Conservation (phyloP, 2,113 vertebrate species). For the Urocynchramus pylzowi region DNA sequence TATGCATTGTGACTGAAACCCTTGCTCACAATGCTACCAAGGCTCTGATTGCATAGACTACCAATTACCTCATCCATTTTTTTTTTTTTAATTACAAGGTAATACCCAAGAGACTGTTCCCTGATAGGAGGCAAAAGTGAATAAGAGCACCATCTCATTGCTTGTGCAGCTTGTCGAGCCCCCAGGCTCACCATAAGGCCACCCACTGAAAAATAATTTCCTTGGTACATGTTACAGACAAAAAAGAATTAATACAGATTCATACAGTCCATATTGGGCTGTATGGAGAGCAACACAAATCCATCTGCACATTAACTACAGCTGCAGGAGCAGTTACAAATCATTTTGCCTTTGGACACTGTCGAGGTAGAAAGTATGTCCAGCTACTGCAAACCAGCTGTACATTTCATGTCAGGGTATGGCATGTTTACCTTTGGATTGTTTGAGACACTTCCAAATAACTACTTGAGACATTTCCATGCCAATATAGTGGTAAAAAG, state of each 20-base stretch:
- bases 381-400: neutral
- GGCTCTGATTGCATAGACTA: neutral
- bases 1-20: neutral
- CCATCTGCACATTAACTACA: neutral
- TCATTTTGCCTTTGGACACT: neutral
- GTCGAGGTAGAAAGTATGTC: neutral
- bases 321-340: neutral
- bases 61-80: neutral
- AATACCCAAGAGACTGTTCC: neutral
- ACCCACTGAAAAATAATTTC: neutral
- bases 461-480: neutral
- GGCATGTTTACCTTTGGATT: neutral
- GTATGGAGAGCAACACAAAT: neutral
- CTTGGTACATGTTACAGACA: neutral
- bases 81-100: neutral
- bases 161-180: neutral
- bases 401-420: neutral
- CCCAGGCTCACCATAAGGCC: neutral
- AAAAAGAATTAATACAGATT: too few relatives aligned
- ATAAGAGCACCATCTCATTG: neutral
- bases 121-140: neutral
- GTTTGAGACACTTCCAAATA: neutral
- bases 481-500: neutral
- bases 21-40: neutral
- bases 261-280: neutral